Evolutionary conservation across 2,797 vertebrate species (phyloP).

Genomic region (Epinephelus malabaricus): DNA sequence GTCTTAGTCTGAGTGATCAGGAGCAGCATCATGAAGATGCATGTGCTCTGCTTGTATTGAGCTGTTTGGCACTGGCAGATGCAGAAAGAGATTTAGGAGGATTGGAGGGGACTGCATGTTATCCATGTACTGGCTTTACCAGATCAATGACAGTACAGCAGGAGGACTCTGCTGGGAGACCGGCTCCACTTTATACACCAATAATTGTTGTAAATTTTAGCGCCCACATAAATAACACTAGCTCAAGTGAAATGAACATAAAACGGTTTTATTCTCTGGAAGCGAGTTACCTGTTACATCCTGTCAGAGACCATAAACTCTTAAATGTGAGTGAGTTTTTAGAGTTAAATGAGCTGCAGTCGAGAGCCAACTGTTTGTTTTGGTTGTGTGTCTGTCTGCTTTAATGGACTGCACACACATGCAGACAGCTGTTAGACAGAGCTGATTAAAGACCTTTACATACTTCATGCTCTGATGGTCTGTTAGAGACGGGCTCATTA

Average conservation of each 20-base stretch:
- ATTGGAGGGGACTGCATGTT: conserved; percentile 49
- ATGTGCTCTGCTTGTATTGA: conserved; percentile 39
- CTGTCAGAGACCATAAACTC: background rate
- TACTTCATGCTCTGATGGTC: conserved; percentile 56
- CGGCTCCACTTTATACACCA: conserved; percentile 20
- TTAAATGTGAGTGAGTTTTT: background rate
- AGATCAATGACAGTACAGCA: conserved; percentile 47
- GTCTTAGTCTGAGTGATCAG: conserved; percentile 47
- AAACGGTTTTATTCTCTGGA: background rate
- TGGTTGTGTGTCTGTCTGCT: background rate
- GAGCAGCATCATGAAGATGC: conserved; percentile 41
- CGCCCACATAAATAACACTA: background rate
- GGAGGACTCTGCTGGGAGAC: conserved; percentile 18
- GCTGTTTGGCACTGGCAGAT: conserved; percentile 55
- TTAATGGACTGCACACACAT: conserved; percentile 22
- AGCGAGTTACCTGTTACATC: background rate
- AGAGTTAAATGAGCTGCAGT: conserved; percentile 11
- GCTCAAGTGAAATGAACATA: background rate
- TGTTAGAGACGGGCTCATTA: conserved; percentile 45
- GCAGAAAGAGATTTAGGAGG: conserved; percentile 59
- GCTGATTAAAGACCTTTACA: conserved; percentile 58
- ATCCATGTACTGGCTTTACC: conserved; percentile 44
- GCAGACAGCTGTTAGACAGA: conserved; percentile 32
- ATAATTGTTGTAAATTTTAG: conserved; percentile 20
- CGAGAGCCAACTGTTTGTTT: conserved; percentile 20